Base-by-base conservation (phyloP, 2,888 invertebrate species). In the Harpagoxenus sublaevis region DNA sequence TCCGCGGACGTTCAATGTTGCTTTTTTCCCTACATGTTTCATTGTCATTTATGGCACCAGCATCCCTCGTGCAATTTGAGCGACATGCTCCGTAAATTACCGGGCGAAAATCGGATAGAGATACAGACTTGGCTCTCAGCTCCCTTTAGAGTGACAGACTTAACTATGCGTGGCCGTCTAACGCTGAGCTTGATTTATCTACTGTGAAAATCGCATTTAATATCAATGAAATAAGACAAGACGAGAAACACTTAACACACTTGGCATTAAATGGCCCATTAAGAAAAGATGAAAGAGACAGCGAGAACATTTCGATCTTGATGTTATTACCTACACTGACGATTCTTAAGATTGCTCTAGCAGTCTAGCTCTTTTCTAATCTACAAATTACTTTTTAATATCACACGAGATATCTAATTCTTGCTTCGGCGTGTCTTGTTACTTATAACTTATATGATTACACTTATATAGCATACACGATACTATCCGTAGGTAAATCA, bases 181-280 rank as follows among this genome's bases (percentile, higher is more conserved):
- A 77, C 35, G 15, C 15, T 15, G 62, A 35, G 15, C 39, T 51
- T 63, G 48, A 65, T 65, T 51, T 77, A 77, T 77, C 57, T 57
- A 73, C 73, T 57, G 62, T 23, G 23, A 77, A 51, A 51, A 53
- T 77, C 68, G 68, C 23, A 53, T 53, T 66, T 66, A 39, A 51
- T 75, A 75, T 63, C 62, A 63, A 39, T 51, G 10, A 53, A 28
- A 66, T 23, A 12, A 75, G 63, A 63, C 3, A 35, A 48, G 15
- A 35, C 60, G 3, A 62, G 23, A 35, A 75, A 63, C 23, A 51
- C n/a, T 70, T n/a, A 55, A 53, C n/a, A 39, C 39, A 45, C 18
- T 18, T 63, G 18, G 5, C 23, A 3, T 66, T 42, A 48, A 66
- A 48, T 23, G 35, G 2, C 18, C 9, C 39, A 6, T 12, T 28